phyloP scores from a whole-genome alignment of 2,797 vertebrate genomes.

The Mormyrus hasselquistii region DNA sequence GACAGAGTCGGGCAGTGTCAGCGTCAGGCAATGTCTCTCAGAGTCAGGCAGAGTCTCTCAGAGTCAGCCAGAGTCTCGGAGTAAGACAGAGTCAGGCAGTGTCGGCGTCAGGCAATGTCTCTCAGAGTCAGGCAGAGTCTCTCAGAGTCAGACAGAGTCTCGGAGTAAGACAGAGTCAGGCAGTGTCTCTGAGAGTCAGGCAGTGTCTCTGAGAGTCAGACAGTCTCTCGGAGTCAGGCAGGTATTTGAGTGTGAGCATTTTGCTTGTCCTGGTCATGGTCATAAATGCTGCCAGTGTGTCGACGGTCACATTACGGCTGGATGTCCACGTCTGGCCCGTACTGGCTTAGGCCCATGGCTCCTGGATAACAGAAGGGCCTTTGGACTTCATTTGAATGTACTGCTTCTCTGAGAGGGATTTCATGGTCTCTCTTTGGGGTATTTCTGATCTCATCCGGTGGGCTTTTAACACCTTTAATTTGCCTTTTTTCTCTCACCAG shows the following conservation, averaged over 20 bases:
- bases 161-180: no score
- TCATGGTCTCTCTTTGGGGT: slow-evolving; percentile 16
- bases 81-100: no score
- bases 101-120: no score
- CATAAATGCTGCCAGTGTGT: neutral
- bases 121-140: no score
- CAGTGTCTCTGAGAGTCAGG: no score
- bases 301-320: neutral
- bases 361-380: slow-evolving; percentile 6
- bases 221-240: neutral
- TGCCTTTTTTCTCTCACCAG: slow-evolving; percentile 6
- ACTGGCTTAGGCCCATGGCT: slow-evolving; percentile 15
- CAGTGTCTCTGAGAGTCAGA: neutral
- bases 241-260: neutral
- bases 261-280: neutral
- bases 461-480: slow-evolving; percentile 23
- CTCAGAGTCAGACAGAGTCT: no score
- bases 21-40: no score
- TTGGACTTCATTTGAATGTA: slow-evolving; percentile 18
- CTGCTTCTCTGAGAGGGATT: slow-evolving; percentile 23
- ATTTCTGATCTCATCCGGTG: slow-evolving; percentile 12
- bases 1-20: no score
- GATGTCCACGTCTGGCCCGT: neutral
- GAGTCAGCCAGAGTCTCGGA: no score
- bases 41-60: neutral